phyloP scores from a whole-genome alignment of 2,888 invertebrate species.

The Polietes domitor region DNA sequence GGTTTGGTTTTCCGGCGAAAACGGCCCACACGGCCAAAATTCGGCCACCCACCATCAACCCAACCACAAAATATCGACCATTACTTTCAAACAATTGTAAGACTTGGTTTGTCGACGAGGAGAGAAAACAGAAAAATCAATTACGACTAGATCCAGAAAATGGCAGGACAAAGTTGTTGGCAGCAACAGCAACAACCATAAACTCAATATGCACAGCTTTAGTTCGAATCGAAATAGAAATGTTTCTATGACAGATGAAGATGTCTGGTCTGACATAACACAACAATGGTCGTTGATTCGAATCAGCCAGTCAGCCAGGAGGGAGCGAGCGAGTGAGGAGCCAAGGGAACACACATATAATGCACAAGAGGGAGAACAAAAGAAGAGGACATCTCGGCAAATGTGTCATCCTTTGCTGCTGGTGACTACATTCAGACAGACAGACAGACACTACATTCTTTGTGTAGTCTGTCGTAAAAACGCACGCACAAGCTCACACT shows the following conservation, averaged over 20 bases:
- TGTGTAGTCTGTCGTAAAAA: neutral
- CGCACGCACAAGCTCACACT: neutral
- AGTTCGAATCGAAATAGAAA: neutral
- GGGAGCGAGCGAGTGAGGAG: neutral
- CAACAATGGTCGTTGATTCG: neutral
- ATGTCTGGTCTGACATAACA: conserved; percentile 38
- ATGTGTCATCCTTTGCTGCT: neutral
- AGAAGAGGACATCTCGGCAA: neutral
- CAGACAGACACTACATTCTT: neutral
- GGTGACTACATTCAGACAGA: neutral
- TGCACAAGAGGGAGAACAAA: neutral
- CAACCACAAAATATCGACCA: neutral
- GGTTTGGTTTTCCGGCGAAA: neutral
- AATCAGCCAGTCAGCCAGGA: neutral
- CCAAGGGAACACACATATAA: neutral
- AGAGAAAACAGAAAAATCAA: neutral
- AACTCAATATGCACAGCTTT: neutral
- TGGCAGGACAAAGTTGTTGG: neutral
- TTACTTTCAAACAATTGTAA: neutral
- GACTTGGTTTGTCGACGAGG: neutral
- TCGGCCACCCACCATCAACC: no score
- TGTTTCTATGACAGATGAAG: conserved; percentile 18
- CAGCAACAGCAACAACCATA: neutral
- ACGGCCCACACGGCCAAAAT: no score
- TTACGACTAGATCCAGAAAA: no score